Percentiles rank a stretch among this genome's conserved stretches.
Evolutionary conservation across 2,797 vertebrate genomes (phyloP).

Genomic region (Petrocephalus sullivani): DNA sequence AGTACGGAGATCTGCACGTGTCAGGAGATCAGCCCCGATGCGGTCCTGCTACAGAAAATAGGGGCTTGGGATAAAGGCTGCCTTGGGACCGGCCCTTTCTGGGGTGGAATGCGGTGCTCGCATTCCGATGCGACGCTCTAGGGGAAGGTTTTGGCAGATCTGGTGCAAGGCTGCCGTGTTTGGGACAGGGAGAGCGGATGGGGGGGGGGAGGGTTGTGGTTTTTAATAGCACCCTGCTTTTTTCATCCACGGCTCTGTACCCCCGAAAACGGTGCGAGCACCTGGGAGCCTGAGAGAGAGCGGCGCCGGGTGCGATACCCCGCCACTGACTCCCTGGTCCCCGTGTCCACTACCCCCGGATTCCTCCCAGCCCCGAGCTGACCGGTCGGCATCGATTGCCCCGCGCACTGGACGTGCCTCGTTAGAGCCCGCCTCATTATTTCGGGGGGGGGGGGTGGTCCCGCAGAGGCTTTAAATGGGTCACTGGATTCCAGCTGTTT

Average conservation of each 20-base stretch:
- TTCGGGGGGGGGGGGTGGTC: neutral
- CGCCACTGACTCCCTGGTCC: neutral
- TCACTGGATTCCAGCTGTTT: conserved; percentile 10
- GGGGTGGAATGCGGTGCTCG: neutral
- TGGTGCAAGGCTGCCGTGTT: neutral
- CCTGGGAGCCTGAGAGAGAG: neutral
- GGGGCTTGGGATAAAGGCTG: neutral
- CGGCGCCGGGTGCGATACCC: neutral
- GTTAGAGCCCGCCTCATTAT: neutral
- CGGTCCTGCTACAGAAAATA: neutral
- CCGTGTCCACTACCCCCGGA: neutral
- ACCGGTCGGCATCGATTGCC: neutral
- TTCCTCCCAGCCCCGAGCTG: neutral
- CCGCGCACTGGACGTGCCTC: neutral
- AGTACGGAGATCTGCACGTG: neutral
- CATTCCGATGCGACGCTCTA: neutral
- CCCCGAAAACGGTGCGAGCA: neutral
- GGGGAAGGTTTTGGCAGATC: neutral
- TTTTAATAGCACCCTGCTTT: neutral
- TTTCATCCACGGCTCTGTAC: too few relatives aligned
- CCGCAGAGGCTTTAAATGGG: neutral
- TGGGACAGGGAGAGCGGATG: neutral
- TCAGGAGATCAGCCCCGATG: neutral
- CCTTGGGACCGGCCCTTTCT: neutral
- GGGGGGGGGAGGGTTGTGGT: neutral